phyloP scores from a whole-genome alignment of 2,888 invertebrate genomes.

The Agelastica alni region DNA sequence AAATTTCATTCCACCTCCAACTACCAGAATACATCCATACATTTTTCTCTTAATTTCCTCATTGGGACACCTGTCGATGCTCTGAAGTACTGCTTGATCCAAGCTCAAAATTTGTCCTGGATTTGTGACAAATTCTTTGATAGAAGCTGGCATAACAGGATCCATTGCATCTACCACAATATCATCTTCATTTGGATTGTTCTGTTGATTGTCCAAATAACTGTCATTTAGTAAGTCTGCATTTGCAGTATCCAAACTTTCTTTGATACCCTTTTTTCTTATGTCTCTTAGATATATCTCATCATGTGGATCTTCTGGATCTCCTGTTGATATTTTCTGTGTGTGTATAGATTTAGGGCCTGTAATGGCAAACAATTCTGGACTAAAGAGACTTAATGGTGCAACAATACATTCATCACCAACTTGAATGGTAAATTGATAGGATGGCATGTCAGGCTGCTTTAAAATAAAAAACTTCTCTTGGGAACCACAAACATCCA shows the following conservation, averaged over 20 bases:
- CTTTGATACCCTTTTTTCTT: constrained; percentile 63
- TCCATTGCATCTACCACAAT: constrained; percentile 72
- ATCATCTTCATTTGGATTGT: constrained; percentile 67
- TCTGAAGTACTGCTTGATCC: constrained; percentile 88
- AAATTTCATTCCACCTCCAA: constrained; percentile 91
- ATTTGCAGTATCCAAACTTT: constrained; percentile 60
- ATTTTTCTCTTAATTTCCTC: constrained; percentile 92
- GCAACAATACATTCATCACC: constrained; percentile 94
- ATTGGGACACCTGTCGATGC: constrained; percentile 74
- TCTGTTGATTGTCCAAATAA: constrained; percentile 61
- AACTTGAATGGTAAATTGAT: constrained; percentile 74
- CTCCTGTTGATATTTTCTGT: constrained; percentile 72
- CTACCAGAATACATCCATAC: constrained; percentile 89
- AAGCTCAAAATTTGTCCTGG: constrained; percentile 83
- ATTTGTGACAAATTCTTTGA: constrained; percentile 70
- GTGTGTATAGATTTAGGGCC: constrained; percentile 74
- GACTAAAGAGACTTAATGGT: constrained; percentile 84
- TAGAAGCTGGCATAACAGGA: constrained; percentile 47
- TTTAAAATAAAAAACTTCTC: constrained; percentile 79
- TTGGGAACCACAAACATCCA: constrained; percentile 87
- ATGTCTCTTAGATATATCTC: constrained; percentile 90
- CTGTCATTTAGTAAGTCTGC: constrained; percentile 57
- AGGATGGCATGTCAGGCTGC: constrained; percentile 69
- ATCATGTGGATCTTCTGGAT: constrained; percentile 93
- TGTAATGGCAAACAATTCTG: constrained; percentile 85